Evolutionary conservation across 1,140 invertebrate species (phyloP).

Genomic region (Coenobita brevimanus): DNA sequence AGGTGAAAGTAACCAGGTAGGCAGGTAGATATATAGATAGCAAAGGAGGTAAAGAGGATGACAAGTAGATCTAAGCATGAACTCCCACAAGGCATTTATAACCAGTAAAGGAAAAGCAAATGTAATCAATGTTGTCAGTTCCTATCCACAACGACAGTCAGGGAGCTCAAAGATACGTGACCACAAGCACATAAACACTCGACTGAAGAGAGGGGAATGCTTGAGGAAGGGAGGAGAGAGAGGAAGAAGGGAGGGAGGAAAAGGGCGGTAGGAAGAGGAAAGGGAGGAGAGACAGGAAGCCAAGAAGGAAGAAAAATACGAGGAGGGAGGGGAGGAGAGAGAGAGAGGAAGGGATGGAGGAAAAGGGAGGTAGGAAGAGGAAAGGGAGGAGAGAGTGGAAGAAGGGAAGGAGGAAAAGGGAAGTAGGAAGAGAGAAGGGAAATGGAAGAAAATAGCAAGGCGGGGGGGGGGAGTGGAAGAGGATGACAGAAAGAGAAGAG

Average conservation of each 20-base stretch:
- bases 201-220: background rate
- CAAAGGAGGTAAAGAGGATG: background rate
- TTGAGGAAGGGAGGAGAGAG: background rate
- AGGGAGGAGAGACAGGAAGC: background rate
- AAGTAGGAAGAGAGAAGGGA: too few relatives aligned
- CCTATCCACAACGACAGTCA: too few relatives aligned
- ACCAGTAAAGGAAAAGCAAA: too few relatives aligned
- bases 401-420: background rate
- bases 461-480: too few relatives aligned
- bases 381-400: background rate
- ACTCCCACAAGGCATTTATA: too few relatives aligned
- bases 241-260: too few relatives aligned
- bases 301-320: background rate
- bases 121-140: too few relatives aligned
- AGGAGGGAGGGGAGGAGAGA: conserved; percentile 1
- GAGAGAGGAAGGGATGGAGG: background rate
- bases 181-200: background rate
- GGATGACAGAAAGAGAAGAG: too few relatives aligned
- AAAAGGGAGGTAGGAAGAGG: too few relatives aligned
- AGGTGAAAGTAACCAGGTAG: background rate
- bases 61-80: too few relatives aligned
- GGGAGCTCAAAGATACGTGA: too few relatives aligned
- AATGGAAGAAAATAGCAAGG: too few relatives aligned
- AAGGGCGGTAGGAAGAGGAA: background rate
- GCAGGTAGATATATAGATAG: conserved; percentile 7